These are phyloP conservation scores for Piaya cayana DNA, from an alignment of 2,113 vertebrate genomes.

Conservation along the genomic window DNA sequence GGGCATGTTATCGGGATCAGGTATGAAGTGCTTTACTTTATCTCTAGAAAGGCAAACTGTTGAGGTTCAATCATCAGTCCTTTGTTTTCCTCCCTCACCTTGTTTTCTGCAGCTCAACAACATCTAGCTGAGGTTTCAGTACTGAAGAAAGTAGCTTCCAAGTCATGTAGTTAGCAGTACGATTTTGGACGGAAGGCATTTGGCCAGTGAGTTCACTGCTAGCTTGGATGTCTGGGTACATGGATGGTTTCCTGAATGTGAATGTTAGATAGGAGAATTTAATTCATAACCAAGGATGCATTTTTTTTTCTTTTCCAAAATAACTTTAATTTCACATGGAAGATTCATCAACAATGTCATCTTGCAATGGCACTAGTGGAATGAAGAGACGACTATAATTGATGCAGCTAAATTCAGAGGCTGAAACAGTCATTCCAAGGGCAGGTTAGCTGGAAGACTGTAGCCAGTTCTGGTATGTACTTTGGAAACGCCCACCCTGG, in stretches of 20 bases:
- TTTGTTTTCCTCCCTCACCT: not conserved
- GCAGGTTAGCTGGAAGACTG: slow-evolving; percentile 11
- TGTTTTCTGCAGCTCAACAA: not conserved
- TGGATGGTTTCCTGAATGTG: not conserved
- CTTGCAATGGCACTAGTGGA: not conserved
- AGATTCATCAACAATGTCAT: not conserved
- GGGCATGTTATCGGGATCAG: not conserved
- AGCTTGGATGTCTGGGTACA: not conserved
- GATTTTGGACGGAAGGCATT: not conserved
- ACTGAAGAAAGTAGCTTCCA: not conserved
- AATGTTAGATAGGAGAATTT: not conserved
- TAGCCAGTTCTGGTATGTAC: not conserved
- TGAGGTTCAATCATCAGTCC: not conserved
- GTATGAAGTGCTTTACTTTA: not conserved
- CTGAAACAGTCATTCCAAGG: not conserved
- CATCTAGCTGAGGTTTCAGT: not conserved
- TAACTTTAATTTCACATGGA: not conserved
- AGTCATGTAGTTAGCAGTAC: not conserved
- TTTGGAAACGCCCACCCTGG: slow-evolving; percentile 8
- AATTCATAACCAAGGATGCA: not conserved
- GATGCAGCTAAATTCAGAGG: slow-evolving; percentile 10
- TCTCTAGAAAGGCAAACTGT: not conserved
- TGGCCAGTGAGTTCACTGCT: not conserved
- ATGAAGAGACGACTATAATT: not conserved
- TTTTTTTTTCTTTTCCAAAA: not conserved